Conservation (phyloP, 2,888 invertebrate genomes). For the Xestobium rufovillosum region DNA sequence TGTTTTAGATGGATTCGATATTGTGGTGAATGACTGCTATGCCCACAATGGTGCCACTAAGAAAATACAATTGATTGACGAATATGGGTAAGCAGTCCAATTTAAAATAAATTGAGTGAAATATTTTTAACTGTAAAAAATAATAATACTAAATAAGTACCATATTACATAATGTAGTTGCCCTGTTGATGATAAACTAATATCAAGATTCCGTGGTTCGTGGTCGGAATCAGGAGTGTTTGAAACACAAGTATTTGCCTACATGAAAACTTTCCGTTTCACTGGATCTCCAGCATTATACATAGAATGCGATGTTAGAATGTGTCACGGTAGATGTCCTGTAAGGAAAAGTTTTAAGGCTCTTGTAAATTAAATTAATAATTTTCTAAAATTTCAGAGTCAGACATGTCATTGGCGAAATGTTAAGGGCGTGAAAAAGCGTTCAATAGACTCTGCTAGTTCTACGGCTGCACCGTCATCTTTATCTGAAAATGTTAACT, state of each 20-base stretch:
- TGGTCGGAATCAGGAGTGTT: constrained; percentile 86
- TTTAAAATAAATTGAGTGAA: too few species aligned
- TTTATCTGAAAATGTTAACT: constrained; percentile 80
- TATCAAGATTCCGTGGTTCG: constrained; percentile 86
- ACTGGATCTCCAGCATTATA: constrained; percentile 90
- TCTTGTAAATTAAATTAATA: background rate
- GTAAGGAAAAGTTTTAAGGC: constrained; percentile 49
- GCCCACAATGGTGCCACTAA: constrained; percentile 92
- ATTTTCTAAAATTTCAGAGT: too few species aligned
- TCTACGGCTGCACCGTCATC: constrained; percentile 36
- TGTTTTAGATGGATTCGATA: constrained; percentile 84
- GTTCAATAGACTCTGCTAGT: constrained; percentile 53
- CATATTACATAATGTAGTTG: constrained; percentile 63
- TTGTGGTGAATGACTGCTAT: constrained; percentile 89
- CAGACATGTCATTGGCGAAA: constrained; percentile 92
- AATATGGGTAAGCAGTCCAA: constrained; percentile 78
- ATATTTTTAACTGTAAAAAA: too few species aligned
- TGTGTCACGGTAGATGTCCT: constrained; percentile 93
- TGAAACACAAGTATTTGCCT: constrained; percentile 90
- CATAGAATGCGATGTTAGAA: constrained; percentile 89
- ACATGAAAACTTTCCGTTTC: constrained; percentile 91
- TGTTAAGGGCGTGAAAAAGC: constrained; percentile 70
- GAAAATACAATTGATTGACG: constrained; percentile 84
- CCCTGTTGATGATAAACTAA: constrained; percentile 87
- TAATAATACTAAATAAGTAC: too few species aligned